Evolutionary conservation across 2,888 invertebrate genomes (phyloP).

Genomic region (Sycophila texana): DNA sequence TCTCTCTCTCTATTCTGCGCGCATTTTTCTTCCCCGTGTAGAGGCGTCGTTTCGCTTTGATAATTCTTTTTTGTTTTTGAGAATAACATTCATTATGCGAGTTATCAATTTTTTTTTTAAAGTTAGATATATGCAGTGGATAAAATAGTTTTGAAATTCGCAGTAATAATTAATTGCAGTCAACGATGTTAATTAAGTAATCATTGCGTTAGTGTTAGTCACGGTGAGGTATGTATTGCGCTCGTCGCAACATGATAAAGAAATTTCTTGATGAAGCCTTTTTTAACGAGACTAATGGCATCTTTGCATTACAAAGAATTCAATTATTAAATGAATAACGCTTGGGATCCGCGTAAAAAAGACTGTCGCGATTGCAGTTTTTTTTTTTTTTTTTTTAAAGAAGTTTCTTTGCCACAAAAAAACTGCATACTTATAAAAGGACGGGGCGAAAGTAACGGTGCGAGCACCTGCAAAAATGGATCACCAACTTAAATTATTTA

Average conservation of each 20-base stretch:
- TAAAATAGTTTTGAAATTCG: no score
- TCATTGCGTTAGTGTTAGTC: no score
- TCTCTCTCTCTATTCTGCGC: not conserved
- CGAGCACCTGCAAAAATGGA: not conserved
- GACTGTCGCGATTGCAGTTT: not conserved
- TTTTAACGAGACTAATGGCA: slow-evolving; percentile 4
- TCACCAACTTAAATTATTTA: not conserved
- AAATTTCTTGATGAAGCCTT: slow-evolving; percentile 12
- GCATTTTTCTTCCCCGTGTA: not conserved
- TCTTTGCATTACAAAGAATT: slow-evolving; percentile 25
- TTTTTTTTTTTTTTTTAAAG: not conserved
- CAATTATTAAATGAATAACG: slow-evolving; percentile 21
- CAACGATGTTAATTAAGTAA: no score
- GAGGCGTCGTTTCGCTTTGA: not conserved
- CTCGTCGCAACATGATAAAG: not conserved
- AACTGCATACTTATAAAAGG: not conserved
- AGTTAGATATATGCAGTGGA: no score
- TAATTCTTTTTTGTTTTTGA: no score
- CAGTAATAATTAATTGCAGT: no score
- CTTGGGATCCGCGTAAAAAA: not conserved
- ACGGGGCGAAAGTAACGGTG: not conserved
- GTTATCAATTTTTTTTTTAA: no score
- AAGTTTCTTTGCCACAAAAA: slow-evolving; percentile 1
- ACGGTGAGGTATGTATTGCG: no score
- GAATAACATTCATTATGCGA: no score